phyloP scores from a whole-genome alignment of 2,113 vertebrate genomes.

The Trinectes maculatus region DNA sequence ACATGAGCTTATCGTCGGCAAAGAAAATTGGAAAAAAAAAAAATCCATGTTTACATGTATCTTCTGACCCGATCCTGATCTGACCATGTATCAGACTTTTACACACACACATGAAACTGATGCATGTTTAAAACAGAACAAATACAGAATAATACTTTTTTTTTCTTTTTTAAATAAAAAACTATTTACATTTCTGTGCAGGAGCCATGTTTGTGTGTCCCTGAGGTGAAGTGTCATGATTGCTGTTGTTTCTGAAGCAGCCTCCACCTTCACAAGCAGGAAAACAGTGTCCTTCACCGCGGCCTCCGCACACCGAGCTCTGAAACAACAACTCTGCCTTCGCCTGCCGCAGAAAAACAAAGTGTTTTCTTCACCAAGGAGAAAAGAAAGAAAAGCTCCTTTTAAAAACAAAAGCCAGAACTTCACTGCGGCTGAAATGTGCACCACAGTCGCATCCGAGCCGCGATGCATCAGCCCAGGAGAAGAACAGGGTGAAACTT shows the following conservation, averaged over 20 bases:
- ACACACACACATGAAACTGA: not conserved
- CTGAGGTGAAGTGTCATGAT: slow-evolving; percentile 63
- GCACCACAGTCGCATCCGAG: not conserved
- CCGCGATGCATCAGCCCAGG: not conserved
- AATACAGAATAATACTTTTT: not conserved
- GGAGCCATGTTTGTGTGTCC: slow-evolving; percentile 23
- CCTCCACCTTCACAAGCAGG: slow-evolving; percentile 11
- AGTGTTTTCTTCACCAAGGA: slow-evolving; percentile 1
- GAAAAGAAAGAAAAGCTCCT: not conserved
- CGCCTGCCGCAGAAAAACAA: not conserved
- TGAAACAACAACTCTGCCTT: slow-evolving; percentile 25
- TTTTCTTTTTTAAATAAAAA: not conserved
- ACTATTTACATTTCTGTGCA: not conserved
- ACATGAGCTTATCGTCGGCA: slow-evolving; percentile 30
- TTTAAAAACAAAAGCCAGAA: not conserved
- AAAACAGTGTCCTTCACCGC: slow-evolving; percentile 45
- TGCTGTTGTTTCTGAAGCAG: slow-evolving; percentile 20
- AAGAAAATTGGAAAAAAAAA: slow-evolving; percentile 45
- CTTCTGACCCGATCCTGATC: slow-evolving; percentile 37
- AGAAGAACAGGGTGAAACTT: not conserved
- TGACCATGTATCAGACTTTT: not conserved
- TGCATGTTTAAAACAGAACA: not conserved
- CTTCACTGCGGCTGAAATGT: not conserved
- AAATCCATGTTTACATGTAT: slow-evolving; percentile 45
- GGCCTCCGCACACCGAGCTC: slow-evolving; percentile 41